Base-by-base conservation (phyloP, 2,113 vertebrate genomes). In the Onychorhynchus coronatus region DNA sequence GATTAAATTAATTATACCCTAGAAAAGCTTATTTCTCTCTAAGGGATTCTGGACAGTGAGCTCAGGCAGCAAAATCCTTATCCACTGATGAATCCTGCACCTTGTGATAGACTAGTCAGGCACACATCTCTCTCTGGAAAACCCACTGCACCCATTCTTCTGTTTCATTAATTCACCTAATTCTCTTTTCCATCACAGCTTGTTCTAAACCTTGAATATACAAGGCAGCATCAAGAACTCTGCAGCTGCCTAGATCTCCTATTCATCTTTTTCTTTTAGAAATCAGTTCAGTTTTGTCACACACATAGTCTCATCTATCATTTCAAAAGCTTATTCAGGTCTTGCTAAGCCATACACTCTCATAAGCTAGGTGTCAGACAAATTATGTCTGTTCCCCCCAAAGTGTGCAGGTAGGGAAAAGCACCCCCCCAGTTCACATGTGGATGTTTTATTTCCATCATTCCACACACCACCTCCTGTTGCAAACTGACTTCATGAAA, bases 1-100 rank as follows among this genome's bases (percentile, higher is more conserved):
- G 20, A 85, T 92, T 84, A 80, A 91, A 80, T 95, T 94, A 94
- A 95, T 94, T 92, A 93, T 62, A 92, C 24, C 75, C 62, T 83
- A 62, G 76, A 66, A 95, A 90, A 93, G 75, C 39, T 50, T 80
- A 33, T 83, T 83, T 77, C 71, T 88, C 74, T 82, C 92, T 27
- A n/a, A 66, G 79, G 63, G 41, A 50, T 77, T 83, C 66, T 73
- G 88, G 79, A 73, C 55, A 53, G 56, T 0, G 0, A 90, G 71
- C 71, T 83, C 85, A 68, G 73, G 75, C 92, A 90, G 59, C 0
- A 6, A 66, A 44, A 96, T 8, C 71, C 7, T 1, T 23, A 85
- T 15, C 49, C 67, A n/a, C 46, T 23, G 82, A 79, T 41, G 62
- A 82, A 86, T 89, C 68, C 80, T 31, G 12, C 68, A 52, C 55